A percentile compares a stretch with the other conserved stretches of the same genome.
Conservation (phyloP, 2,113 vertebrate genomes). For the Ammospiza nelsoni region DNA sequence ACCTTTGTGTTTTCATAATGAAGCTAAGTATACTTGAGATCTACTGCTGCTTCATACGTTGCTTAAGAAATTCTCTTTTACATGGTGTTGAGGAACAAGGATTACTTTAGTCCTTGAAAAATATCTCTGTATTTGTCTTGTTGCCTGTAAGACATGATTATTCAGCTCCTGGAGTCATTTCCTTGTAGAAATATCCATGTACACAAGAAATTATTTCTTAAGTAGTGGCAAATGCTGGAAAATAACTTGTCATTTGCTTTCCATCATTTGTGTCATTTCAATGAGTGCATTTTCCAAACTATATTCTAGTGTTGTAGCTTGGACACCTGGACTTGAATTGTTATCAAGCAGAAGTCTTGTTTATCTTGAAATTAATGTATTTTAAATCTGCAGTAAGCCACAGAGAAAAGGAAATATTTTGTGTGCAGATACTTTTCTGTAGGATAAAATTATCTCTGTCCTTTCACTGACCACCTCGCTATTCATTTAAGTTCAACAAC, state of each 20-base stretch:
- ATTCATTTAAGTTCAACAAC: neutral
- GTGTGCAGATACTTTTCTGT: neutral
- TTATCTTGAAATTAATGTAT: neutral
- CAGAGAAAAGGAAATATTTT: neutral
- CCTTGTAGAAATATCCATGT: neutral
- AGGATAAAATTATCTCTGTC: neutral
- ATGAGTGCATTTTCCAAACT: neutral
- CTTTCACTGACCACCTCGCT: neutral
- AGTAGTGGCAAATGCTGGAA: neutral
- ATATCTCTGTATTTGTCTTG: neutral
- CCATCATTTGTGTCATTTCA: neutral
- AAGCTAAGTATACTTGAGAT: neutral
- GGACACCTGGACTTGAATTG: neutral
- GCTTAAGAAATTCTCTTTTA: neutral
- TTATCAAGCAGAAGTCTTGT: neutral
- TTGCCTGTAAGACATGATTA: neutral
- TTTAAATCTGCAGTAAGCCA: neutral
- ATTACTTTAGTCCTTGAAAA: neutral
- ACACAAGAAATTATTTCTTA: neutral
- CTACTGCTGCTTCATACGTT: neutral
- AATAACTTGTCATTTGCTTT: neutral
- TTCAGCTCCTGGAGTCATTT: neutral
- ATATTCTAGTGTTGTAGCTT: too few relatives aligned
- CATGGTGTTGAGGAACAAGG: neutral
- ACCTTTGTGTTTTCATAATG: neutral